Evolutionary conservation across 2,797 vertebrate species (phyloP).

Genomic region (Acanthurus leucopareius): DNA sequence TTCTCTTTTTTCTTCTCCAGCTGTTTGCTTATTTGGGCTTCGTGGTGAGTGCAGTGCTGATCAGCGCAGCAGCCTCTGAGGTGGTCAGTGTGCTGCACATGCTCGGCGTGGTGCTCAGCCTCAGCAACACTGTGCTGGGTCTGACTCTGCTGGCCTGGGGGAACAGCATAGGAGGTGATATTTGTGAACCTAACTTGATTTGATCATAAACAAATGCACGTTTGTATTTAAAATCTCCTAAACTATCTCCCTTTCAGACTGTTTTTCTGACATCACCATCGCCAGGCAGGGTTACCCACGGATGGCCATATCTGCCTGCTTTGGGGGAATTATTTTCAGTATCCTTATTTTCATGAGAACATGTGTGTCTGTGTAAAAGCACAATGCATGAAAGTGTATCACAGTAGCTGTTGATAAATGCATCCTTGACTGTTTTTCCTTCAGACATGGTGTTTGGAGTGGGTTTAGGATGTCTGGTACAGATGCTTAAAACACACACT

Average conservation of each 20-base stretch:
- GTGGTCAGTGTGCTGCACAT: constrained; percentile 94
- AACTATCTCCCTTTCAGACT: constrained; percentile 84
- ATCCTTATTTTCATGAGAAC: constrained; percentile 84
- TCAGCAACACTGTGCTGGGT: constrained; percentile 97
- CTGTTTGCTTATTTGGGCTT: constrained; percentile 94
- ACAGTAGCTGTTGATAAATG: not conserved
- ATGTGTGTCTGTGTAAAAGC: not conserved
- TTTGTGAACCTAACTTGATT: not conserved
- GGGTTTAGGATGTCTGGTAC: constrained; percentile 92
- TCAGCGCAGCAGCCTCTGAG: constrained; percentile 91
- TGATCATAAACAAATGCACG: not conserved
- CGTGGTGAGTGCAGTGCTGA: constrained; percentile 93
- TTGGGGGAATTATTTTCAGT: constrained; percentile 99
- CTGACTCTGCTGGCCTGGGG: constrained; percentile 98
- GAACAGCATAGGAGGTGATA: constrained; percentile 95
- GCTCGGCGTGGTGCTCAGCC: constrained; percentile 90
- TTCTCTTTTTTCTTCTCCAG: constrained; percentile 71
- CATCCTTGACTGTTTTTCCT: constrained; percentile 72
- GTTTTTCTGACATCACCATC: constrained; percentile 94
- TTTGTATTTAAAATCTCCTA: not conserved
- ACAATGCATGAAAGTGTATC: not conserved
- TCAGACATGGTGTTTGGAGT: constrained; percentile 96
- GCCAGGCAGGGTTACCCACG: constrained; percentile 95
- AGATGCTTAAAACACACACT: constrained; percentile 82
- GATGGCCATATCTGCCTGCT: constrained; percentile 98